A percentile compares a stretch with the other conserved stretches of the same genome.
Evolutionary conservation across 2,888 invertebrate genomes (phyloP).

Genomic region (Theristus sp.): DNA sequence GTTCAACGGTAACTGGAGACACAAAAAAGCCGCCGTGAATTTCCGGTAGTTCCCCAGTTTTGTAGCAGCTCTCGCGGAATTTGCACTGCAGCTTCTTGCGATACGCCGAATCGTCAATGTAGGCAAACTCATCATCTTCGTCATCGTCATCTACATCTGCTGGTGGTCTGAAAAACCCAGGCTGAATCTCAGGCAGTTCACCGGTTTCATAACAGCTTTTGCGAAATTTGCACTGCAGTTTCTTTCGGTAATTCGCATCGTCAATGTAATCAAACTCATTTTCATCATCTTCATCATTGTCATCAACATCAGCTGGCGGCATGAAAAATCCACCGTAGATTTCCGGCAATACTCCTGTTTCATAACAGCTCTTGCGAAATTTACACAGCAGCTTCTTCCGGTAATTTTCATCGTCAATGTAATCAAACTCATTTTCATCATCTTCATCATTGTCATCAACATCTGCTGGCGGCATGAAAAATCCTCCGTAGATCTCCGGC

Average conservation of each 20-base stretch:
- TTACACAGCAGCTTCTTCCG: conserved; percentile 14
- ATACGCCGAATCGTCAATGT: neutral
- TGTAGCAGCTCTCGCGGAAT: conserved; percentile 21
- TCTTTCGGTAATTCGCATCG: conserved; percentile 2
- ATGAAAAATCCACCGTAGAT: neutral
- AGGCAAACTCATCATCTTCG: neutral
- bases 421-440: conserved; percentile 4
- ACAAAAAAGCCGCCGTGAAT: neutral
- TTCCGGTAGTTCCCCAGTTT: conserved; percentile 7
- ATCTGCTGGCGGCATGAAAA: neutral
- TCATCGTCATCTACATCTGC: neutral
- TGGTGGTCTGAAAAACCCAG: neutral
- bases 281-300: neutral
- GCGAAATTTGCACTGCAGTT: conserved; percentile 17
- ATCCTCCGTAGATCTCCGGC: conserved; percentile 8
- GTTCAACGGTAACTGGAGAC: too few relatives aligned
- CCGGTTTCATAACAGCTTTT: conserved; percentile 20
- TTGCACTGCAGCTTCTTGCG: conserved; percentile 14
- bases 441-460: neutral
- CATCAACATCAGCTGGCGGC: neutral
- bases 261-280: neutral
- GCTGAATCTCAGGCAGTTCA: neutral
- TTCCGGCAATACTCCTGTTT: conserved; percentile 15
- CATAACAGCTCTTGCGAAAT: conserved; percentile 18
- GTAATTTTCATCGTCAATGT: neutral